Evolutionary conservation across 2,797 vertebrate genomes (phyloP), one percentile per base, ranked within the genome.

Genomic region (Brachyrhaphis roseni): DNA sequence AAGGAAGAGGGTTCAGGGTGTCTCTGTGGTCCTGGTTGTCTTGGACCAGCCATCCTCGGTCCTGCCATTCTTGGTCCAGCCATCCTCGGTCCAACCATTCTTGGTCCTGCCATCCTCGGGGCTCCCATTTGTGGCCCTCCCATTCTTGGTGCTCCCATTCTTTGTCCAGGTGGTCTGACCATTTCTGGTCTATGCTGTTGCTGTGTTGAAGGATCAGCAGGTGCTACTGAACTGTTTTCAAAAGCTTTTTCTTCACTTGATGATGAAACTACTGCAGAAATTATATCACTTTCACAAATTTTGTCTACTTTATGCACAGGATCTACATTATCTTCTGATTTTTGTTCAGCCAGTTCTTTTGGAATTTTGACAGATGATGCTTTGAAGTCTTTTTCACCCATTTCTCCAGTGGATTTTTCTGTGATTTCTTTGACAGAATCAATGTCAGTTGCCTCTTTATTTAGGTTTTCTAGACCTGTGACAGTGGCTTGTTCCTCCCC

Each of bases 1-100:
- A 99, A 96, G 80, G 96, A 94, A 95, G 93, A 95, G 81, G 93
- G 87, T 73, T 96, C 95, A 68, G 95, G 88, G 46, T 94, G 87
- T 78, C 90, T 95, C 77, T 96, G 95, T 85, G 84, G 91, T 74
- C 87, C 94, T 89, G 92, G 89, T 68, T 93, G 89, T 78, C 86
- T 83, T 72, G 91, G 89, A 70, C 90, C 95, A 88, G 92, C 88
- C 82, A 92, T 88, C 78, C 84, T 78, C 66, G 90, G 87, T 20
- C 84, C 89, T 1, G 51, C n/a, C 87, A 89, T 88, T 72, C 86
- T 83, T 77, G 90, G 92, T 3, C 82, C 87, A 0, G 10, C 72
- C 86, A 91, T 92, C 45, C 83, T 41, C 43, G 89, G 84, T 0
- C 76, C 91, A 0, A 1, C 80, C 81, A 91, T 89, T 16, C 76